Conservation (phyloP, 2,797 vertebrate species). For the Dicrostonyx torquatus region DNA sequence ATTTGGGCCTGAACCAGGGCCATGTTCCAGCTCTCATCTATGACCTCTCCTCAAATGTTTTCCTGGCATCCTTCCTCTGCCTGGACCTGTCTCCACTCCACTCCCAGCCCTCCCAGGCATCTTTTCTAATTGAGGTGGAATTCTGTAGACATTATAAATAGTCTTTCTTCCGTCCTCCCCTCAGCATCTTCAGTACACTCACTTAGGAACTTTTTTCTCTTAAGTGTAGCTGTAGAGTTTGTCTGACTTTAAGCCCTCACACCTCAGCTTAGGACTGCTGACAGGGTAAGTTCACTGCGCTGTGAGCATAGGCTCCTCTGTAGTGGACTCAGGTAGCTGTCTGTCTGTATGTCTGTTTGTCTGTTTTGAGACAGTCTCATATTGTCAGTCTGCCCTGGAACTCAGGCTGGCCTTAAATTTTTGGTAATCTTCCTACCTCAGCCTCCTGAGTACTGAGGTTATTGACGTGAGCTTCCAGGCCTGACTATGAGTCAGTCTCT, state of each 20-base stretch:
- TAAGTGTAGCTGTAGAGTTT: neutral
- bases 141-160: constrained; percentile 77
- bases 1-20: constrained; percentile 74
- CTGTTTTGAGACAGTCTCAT: neutral
- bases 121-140: constrained; percentile 70
- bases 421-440: neutral
- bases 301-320: neutral
- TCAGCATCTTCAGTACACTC: neutral
- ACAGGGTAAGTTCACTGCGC: neutral
- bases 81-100: constrained; percentile 67
- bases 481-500: neutral
- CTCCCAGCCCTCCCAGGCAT: constrained; percentile 70
- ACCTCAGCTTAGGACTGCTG: neutral
- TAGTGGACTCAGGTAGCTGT: neutral
- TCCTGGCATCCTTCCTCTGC: constrained; percentile 73
- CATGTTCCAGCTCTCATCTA: constrained; percentile 66
- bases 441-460: neutral
- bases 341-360: neutral
- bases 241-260: neutral
- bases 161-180: constrained; percentile 60
- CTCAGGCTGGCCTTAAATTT: neutral
- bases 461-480: neutral
- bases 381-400: neutral
- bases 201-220: constrained; percentile 44
- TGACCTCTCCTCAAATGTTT: constrained; percentile 73